Evolutionary conservation across 2,113 vertebrate genomes (phyloP), one percentile per base, ranked within the genome.

Genomic region (Urocolius indicus): DNA sequence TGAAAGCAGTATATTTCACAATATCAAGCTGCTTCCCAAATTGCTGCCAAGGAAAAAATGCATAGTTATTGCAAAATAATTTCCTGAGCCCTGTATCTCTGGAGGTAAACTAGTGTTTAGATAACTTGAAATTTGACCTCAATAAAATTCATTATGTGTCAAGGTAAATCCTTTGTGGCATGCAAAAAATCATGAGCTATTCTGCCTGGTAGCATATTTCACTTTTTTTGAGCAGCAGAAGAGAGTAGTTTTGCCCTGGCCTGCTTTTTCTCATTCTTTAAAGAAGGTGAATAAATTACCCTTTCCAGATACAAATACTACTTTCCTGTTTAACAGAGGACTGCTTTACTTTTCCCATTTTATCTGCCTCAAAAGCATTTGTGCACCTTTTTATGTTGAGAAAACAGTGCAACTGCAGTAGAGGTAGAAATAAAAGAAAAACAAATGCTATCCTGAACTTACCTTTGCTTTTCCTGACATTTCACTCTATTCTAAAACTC

Each of bases 41-140:
- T 43, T 19, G 41, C 30, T 57, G 66, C 45, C 19, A 32, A 59
- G 52, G 73, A 49, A 89, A 92, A 90, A 87, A 78, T 8, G 43
- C 57, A 41, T 4, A 30, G 45, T 73, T 93, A 91, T 34, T 77
- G 55, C 58, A 82, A 86, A 94, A 93, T 30, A 49, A 89, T 75
- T 94, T 95, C 45, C 58, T 1, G 3, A 90, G 76, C 38, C 36
- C 18, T 48, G 20, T 65, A 78, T 78, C 84, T 91, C 80, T 94
- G 66, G 79, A 94, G 85, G 72, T 93, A 94, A 96, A 95, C 73
- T 67, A 86, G 46, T 76, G 62, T 95, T 93, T 88, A 94, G 92
- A 58, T 52, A 93, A 91, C 77, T 91, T 95, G 79, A 90, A 96
- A 95, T 91, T 20, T 89, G 94, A 96, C 93, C 92, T 95, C 87